Conservation (phyloP, 2,113 vertebrate genomes). For the Melozone crissalis region DNA sequence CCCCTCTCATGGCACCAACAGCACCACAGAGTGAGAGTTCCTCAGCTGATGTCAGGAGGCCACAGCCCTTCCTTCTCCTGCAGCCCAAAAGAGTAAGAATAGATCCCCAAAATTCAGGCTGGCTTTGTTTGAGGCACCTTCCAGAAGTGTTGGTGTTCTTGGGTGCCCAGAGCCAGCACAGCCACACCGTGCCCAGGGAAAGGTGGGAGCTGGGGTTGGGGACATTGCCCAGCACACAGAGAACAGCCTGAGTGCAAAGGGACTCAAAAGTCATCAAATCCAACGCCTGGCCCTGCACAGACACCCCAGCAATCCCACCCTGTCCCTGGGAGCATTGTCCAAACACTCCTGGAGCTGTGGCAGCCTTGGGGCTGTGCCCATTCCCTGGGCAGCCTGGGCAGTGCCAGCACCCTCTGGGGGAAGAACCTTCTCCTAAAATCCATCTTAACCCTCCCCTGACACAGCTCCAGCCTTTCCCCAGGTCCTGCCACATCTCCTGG, state of each 20-base stretch:
- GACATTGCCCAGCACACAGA: not conserved
- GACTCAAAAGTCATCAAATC: not conserved
- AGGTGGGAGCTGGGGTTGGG: accelerated
- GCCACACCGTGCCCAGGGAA: accelerated
- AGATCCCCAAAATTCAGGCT: accelerated
- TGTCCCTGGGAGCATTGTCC: accelerated
- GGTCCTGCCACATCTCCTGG: not conserved
- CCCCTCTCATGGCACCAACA: not conserved
- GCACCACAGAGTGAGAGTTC: accelerated
- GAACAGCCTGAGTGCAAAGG: not conserved
- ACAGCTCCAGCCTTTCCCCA: accelerated
- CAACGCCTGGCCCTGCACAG: not conserved
- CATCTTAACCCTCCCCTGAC: accelerated
- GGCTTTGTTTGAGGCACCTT: not conserved
- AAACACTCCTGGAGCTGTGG: not conserved
- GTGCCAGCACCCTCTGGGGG: not conserved
- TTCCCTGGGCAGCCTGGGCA: not conserved
- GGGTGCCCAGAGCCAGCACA: not conserved
- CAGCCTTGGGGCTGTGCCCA: accelerated
- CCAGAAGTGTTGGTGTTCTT: accelerated
- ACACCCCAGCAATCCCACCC: not conserved
- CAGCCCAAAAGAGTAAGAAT: not conserved
- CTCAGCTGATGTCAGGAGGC: accelerated
- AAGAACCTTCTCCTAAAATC: not conserved
- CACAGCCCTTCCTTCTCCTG: not conserved